Evolutionary conservation across 2,113 vertebrate species (phyloP).

Genomic region (Charadrius vociferus): DNA sequence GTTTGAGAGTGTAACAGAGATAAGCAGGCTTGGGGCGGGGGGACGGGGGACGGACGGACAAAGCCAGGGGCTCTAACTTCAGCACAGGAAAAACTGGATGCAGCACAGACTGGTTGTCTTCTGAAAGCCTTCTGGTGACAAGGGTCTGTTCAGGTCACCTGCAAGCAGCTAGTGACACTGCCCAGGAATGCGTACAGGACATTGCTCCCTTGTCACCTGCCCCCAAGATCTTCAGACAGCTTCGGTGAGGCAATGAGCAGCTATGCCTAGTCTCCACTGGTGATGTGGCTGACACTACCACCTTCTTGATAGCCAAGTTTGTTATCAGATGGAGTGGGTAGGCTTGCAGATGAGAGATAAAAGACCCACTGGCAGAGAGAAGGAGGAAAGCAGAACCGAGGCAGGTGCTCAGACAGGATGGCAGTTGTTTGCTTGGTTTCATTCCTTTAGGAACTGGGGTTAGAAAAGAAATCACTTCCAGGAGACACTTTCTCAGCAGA

Average conservation of each 20-base stretch:
- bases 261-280: neutral
- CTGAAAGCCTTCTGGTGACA: conserved; percentile 1
- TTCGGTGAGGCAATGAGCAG: neutral
- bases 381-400: neutral
- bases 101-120: neutral
- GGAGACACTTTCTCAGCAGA: neutral
- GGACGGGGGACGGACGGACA: too few relatives aligned
- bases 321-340: neutral
- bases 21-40: neutral
- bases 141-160: conserved; percentile 3
- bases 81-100: neutral
- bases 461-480: neutral
- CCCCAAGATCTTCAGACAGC: neutral
- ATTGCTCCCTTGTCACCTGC: neutral
- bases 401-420: neutral
- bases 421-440: neutral
- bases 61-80: neutral
- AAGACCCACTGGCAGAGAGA: neutral
- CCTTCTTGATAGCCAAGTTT: neutral
- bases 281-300: neutral
- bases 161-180: neutral
- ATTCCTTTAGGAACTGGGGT: neutral
- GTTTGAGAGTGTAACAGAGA: conserved; percentile 7
- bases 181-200: neutral
- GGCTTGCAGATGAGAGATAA: neutral